These are phyloP conservation scores for Blastobasis adustella DNA, from an alignment of 2,888 invertebrate genomes.

Conservation along the genomic window DNA sequence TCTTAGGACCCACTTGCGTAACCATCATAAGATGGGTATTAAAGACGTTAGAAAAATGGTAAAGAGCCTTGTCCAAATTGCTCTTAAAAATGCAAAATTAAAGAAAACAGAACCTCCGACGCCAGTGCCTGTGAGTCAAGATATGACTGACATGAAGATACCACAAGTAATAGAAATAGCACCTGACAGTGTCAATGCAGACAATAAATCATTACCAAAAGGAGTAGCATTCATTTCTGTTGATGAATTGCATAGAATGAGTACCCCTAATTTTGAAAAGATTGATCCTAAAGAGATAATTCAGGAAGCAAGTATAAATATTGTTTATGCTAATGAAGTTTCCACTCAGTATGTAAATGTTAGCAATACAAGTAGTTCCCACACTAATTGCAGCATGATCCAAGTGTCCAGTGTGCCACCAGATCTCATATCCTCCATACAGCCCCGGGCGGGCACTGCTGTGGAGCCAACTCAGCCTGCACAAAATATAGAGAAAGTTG, in stretches of 20 bases:
- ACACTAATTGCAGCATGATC: slow-evolving; percentile 38
- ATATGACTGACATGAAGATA: slow-evolving; percentile 49
- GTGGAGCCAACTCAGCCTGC: slow-evolving; percentile 22
- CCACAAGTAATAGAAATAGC: slow-evolving; percentile 66
- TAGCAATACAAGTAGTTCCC: slow-evolving; percentile 33
- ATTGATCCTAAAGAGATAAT: slow-evolving; percentile 67
- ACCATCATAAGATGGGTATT: slow-evolving; percentile 80
- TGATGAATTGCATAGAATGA: slow-evolving; percentile 64
- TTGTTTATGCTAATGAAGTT: slow-evolving; percentile 59
- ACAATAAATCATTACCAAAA: slow-evolving; percentile 45
- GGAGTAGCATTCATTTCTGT: slow-evolving; percentile 63
- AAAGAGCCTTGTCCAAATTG: slow-evolving; percentile 67
- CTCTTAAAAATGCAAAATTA: slow-evolving; percentile 56
- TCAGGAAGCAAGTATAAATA: slow-evolving; percentile 66
- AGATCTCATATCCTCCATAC: slow-evolving; percentile 61
- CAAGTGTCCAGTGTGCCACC: slow-evolving; percentile 57
- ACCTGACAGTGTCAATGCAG: slow-evolving; percentile 44
- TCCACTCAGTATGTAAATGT: slow-evolving; percentile 55
- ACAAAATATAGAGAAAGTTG: slow-evolving; percentile 15
- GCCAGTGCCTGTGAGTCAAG: slow-evolving; percentile 23
- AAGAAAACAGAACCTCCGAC: slow-evolving; percentile 45
- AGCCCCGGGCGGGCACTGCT: slow-evolving; percentile 28
- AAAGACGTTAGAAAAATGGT: slow-evolving; percentile 76
- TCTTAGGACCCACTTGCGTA: slow-evolving; percentile 77
- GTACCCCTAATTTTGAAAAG: slow-evolving; percentile 62